Base-by-base conservation (phyloP, 1,140 invertebrate genomes). In the Hylyphantes graminicola region DNA sequence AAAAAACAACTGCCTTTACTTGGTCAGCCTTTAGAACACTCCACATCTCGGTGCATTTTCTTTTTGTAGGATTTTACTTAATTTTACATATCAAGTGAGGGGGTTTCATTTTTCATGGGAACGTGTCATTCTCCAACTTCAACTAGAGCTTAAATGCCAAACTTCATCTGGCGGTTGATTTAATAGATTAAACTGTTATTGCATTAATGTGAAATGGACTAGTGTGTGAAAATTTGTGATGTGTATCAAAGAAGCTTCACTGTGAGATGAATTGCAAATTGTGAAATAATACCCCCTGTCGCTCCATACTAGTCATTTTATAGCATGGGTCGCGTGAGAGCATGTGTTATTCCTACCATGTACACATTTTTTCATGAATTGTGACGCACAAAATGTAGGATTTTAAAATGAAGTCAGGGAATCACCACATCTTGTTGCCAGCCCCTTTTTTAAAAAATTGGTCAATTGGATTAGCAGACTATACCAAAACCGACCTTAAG, bases 121-220 rank as follows among this genome's bases (percentile, higher is more conserved):
- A 12, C 17, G 51, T 53, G 7, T 19, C 51, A 19, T n/a, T 55
- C n/a, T 54, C 53, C 48, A 73, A 51, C n/a, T 48, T 19, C 35
- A 19, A 61, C 13, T 48, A 53, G 61, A 64, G 75, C 59, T 79
- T 67, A 64, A 17, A 53, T 53, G 51, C 57, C 68, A 54, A 68
- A 79, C 76, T 79, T 68, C 78, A 80, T 72, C 78, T 80, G 78
- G 48, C 70, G 72, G 70, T 80, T 70, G 70, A 80, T 80, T 80
- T 50, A 54, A 35, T 55, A 9, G 50, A 35, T 35, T 64, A 12
- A 50, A 10, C 48, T 79, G n/a, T 68, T 79, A 54, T 57, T 68
- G 64, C 53, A 67, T 55, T 68, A 65, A 55, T 79, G 53, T 65
- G 76, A 54, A 65, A 51, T 79, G 35, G 35, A 55, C 19, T 51